These are phyloP conservation scores for Amphipyra berbera DNA, from an alignment of 2,888 invertebrate species.

Conservation along the genomic window DNA sequence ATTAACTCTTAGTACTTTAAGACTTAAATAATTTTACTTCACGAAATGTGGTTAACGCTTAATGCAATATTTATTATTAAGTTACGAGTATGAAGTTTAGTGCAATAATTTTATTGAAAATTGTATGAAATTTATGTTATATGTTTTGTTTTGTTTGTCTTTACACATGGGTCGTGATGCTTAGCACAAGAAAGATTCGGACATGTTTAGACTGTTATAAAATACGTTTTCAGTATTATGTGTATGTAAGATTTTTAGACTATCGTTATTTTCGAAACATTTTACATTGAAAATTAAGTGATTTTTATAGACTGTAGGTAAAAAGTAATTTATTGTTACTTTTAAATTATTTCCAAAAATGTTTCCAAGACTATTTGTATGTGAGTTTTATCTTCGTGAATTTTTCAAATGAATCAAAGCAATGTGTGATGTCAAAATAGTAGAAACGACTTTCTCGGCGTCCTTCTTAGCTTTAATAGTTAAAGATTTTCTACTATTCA, in stretches of 20 bases:
- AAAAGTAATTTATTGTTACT: slow-evolving; percentile 88
- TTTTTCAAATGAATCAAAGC: slow-evolving; percentile 67
- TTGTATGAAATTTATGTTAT: slow-evolving; percentile 86
- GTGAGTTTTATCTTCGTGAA: slow-evolving; percentile 70
- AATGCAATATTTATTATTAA: slow-evolving; percentile 89
- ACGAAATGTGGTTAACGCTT: slow-evolving; percentile 85
- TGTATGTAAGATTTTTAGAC: slow-evolving; percentile 84
- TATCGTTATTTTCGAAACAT: slow-evolving; percentile 82
- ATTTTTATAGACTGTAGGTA: slow-evolving; percentile 86
- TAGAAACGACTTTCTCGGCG: slow-evolving; percentile 77
- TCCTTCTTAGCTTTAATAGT: slow-evolving; percentile 88
- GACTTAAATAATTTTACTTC: slow-evolving; percentile 83
- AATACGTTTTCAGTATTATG: slow-evolving; percentile 88
- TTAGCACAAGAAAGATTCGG: slow-evolving; percentile 73
- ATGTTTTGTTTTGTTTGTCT: slow-evolving; percentile 85
- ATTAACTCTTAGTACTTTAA: slow-evolving; percentile 82
- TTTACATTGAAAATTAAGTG: slow-evolving; percentile 82
- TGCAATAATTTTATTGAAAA: slow-evolving; percentile 89
- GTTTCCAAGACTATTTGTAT: slow-evolving; percentile 79
- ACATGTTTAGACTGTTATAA: slow-evolving; percentile 76
- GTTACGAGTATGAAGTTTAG: slow-evolving; percentile 86
- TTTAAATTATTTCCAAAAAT: slow-evolving; percentile 86
- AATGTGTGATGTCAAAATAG: slow-evolving; percentile 72
- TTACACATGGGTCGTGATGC: slow-evolving; percentile 72
- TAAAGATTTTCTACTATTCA: slow-evolving; percentile 63